phyloP scores from a whole-genome alignment of 2,888 invertebrate species.

The Chalcis sispes region DNA sequence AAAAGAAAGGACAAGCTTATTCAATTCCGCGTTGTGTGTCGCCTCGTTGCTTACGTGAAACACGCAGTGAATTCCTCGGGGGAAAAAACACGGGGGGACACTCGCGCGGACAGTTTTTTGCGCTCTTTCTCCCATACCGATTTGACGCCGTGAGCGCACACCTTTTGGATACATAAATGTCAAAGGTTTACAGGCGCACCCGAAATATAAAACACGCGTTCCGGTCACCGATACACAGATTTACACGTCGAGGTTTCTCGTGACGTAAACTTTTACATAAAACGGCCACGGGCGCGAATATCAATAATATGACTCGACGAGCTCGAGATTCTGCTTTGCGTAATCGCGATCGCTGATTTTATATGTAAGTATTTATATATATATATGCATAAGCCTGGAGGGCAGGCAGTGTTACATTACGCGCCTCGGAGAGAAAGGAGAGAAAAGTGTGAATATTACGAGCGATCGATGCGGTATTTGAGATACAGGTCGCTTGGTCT shows the following conservation, averaged over 20 bases:
- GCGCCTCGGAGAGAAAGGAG: not conserved
- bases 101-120: too few relatives aligned
- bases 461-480: not conserved
- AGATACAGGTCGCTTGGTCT: too few relatives aligned
- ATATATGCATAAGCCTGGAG: not conserved
- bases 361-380: not conserved
- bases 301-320: slow-evolving; percentile 44
- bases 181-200: slow-evolving; percentile 4
- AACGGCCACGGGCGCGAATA: slow-evolving; percentile 41
- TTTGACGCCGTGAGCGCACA: not conserved
- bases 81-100: too few relatives aligned
- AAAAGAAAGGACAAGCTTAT: too few relatives aligned
- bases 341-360: slow-evolving; percentile 11
- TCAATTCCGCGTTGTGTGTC: too few relatives aligned
- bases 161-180: slow-evolving; percentile 12
- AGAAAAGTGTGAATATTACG: slow-evolving; percentile 33
- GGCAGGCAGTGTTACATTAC: not conserved
- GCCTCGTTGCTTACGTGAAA: too few relatives aligned
- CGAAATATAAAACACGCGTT: too few relatives aligned
- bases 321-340: slow-evolving; percentile 14
- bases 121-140: not conserved
- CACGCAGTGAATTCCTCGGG: too few relatives aligned
- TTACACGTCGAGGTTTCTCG: slow-evolving; percentile 21
- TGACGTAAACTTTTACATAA: slow-evolving; percentile 55
- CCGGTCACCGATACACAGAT: slow-evolving; percentile 24